phyloP scores from a whole-genome alignment of 2,113 vertebrate genomes.

The Lophura nycthemera region DNA sequence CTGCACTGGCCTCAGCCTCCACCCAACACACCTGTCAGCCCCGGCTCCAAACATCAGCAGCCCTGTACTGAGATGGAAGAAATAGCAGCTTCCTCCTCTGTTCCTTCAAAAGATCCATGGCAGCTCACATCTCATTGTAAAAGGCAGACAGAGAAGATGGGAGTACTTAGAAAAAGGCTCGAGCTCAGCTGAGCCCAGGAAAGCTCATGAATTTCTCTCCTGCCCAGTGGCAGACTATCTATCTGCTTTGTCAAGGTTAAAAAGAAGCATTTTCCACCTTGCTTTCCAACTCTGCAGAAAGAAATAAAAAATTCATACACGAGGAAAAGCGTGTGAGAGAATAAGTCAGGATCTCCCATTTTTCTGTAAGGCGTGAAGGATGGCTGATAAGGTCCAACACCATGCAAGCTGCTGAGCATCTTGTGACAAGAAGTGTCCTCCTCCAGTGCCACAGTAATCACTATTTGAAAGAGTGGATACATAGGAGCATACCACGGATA shows the following conservation, averaged over 20 bases:
- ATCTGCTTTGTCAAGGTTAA: background rate
- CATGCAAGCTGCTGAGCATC: background rate
- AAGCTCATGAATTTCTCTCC: background rate
- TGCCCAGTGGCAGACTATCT: background rate
- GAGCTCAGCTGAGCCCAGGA: background rate
- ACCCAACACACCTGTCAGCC: background rate
- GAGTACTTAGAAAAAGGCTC: background rate
- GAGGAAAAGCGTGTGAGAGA: background rate
- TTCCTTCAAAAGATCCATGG: background rate
- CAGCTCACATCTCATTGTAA: background rate
- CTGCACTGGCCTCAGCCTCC: background rate
- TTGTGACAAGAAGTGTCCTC: background rate
- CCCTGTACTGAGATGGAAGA: background rate
- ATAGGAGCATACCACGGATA: background rate
- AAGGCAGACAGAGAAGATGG: background rate
- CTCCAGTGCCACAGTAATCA: background rate
- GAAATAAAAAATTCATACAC: background rate
- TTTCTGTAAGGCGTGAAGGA: background rate
- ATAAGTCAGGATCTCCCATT: background rate
- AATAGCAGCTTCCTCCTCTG: background rate
- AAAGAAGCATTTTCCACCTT: background rate
- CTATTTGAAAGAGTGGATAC: background rate
- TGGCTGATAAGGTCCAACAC: background rate
- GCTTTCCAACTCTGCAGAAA: background rate
- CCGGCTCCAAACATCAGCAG: background rate